These are phyloP conservation scores for Adelosebastes latens DNA, from an alignment of 2,797 vertebrate species.

Conservation along the genomic window DNA sequence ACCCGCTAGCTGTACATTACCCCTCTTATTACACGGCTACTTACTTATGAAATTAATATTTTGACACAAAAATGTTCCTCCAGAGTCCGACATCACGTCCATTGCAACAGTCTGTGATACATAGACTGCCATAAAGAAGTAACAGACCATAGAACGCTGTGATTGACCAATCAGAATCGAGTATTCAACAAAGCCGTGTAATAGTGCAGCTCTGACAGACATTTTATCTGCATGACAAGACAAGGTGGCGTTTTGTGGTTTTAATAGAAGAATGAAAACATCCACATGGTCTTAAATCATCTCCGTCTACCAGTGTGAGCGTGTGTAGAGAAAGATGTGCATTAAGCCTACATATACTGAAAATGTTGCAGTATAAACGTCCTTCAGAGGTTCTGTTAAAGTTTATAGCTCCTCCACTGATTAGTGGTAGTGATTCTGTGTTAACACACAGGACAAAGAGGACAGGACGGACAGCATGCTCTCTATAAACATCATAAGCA, in stretches of 20 bases:
- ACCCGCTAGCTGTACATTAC: no score
- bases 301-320: neutral
- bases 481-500: neutral
- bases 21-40: no score
- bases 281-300: neutral
- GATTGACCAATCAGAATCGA: no score
- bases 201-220: neutral
- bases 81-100: no score
- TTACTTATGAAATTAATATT: no score
- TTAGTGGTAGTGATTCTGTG: neutral
- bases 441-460: slow-evolving; percentile 23
- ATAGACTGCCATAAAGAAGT: no score
- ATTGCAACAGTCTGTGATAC: no score
- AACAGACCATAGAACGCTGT: no score
- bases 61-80: no score
- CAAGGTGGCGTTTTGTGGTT: neutral
- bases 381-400: slow-evolving; percentile 30
- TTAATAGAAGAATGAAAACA: neutral
- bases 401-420: slow-evolving; percentile 26
- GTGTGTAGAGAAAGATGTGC: neutral
- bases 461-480: slow-evolving; percentile 14
- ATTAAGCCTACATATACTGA: neutral
- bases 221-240: neutral
- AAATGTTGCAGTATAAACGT: neutral
- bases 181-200: no score